A percentile compares a stretch with the other conserved stretches of the same genome.
Conservation (phyloP, 2,888 invertebrate genomes). For the Cheilosia pagana region DNA sequence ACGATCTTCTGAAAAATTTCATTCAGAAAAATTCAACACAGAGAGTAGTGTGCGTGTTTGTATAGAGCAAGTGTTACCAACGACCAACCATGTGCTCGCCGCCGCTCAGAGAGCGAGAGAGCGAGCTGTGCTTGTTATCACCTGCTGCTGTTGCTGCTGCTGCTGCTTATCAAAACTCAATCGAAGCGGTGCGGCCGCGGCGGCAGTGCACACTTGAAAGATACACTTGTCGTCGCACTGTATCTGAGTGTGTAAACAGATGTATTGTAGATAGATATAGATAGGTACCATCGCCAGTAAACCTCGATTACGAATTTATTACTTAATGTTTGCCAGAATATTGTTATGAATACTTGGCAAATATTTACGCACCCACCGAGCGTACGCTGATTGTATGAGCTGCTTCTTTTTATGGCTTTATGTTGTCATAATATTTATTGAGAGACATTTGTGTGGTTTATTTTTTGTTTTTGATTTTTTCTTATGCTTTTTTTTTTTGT, state of each 20-base stretch:
- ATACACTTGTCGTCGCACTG: slow-evolving; percentile 29
- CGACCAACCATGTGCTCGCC: slow-evolving; percentile 36
- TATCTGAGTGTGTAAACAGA: slow-evolving; percentile 34
- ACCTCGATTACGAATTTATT: slow-evolving; percentile 55
- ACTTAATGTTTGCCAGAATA: slow-evolving; percentile 66
- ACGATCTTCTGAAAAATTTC: slow-evolving; percentile 58
- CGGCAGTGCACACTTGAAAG: neutral
- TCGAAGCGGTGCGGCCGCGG: slow-evolving; percentile 12
- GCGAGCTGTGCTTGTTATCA: slow-evolving; percentile 40
- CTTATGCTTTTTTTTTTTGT: slow-evolving; percentile 7
- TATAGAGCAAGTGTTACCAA: neutral
- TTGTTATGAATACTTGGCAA: slow-evolving; percentile 61
- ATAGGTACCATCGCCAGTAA: neutral
- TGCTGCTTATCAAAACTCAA: slow-evolving; percentile 38
- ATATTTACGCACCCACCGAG: slow-evolving; percentile 46
- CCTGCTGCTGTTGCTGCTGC: slow-evolving; percentile 5
- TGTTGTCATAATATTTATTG: slow-evolving; percentile 54
- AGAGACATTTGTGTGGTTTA: slow-evolving; percentile 28
- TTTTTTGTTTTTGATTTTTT: slow-evolving; percentile 19
- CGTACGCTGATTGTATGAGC: slow-evolving; percentile 30
- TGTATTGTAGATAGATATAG: no score
- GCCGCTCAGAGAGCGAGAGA: slow-evolving; percentile 27
- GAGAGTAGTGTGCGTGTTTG: slow-evolving; percentile 22
- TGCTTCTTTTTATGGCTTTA: slow-evolving; percentile 31
- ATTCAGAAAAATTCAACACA: slow-evolving; percentile 60